phyloP scores from a whole-genome alignment of 2,797 vertebrate genomes.

The Melanotaenia trifasciata region DNA sequence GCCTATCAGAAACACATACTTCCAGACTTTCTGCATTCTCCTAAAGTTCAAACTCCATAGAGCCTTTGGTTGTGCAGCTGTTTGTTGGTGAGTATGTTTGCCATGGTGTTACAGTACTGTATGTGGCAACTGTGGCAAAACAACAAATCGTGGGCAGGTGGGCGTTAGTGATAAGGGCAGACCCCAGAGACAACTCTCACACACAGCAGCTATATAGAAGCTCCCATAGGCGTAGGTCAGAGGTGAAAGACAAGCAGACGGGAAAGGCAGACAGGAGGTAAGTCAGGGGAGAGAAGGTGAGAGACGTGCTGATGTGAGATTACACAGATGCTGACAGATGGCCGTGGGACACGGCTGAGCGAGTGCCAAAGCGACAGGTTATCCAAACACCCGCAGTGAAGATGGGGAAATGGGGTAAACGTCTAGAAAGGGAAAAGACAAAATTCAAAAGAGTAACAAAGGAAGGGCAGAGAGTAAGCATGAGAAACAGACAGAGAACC shows the following conservation, averaged over 20 bases:
- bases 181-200: slow-evolving; percentile 38
- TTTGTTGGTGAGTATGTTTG: slow-evolving; percentile 33
- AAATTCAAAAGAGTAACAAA: slow-evolving; percentile 23
- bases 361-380: slow-evolving; percentile 60
- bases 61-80: slow-evolving; percentile 33
- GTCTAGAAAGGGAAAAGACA: slow-evolving; percentile 22
- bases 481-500: slow-evolving; percentile 10
- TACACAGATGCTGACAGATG: slow-evolving; percentile 79
- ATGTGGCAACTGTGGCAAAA: slow-evolving; percentile 62
- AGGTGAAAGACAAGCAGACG: slow-evolving; percentile 73
- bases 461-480: slow-evolving; percentile 20
- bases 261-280: slow-evolving; percentile 43
- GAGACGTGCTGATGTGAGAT: slow-evolving; percentile 72
- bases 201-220: slow-evolving; percentile 15
- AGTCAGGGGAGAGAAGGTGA: slow-evolving; percentile 57
- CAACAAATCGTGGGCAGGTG: slow-evolving; percentile 74
- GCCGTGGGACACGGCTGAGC: slow-evolving; percentile 54
- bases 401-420: slow-evolving; percentile 33
- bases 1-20: slow-evolving; percentile 20
- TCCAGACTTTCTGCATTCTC: slow-evolving; percentile 31
- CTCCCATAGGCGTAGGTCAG: slow-evolving; percentile 61
- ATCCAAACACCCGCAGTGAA: slow-evolving; percentile 45
- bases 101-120: slow-evolving; percentile 31
- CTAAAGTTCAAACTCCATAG: slow-evolving; percentile 19
- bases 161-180: slow-evolving; percentile 60